A percentile compares a stretch with the other conserved stretches of the same genome.
Evolutionary conservation across 2,113 vertebrate genomes (phyloP).

Genomic region (Pleuronectes platessa): DNA sequence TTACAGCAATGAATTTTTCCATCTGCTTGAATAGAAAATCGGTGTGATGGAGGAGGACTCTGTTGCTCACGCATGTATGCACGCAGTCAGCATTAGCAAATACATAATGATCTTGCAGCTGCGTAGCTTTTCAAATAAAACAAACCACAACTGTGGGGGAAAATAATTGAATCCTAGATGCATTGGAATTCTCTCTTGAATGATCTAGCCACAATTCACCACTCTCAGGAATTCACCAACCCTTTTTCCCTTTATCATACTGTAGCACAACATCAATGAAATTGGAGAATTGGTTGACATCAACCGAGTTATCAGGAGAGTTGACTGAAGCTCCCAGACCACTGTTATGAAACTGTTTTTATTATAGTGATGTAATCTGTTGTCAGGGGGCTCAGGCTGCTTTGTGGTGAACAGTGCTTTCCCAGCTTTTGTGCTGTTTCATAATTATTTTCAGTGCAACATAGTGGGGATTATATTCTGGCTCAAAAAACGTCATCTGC

Average conservation of each 20-base stretch:
- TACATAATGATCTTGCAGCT: neutral
- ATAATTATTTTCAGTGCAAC: conserved; percentile 8
- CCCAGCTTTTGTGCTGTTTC: conserved; percentile 3
- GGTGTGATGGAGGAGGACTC: no score
- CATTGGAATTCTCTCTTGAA: neutral
- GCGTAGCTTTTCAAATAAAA: neutral
- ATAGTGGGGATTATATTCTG: neutral
- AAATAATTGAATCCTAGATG: neutral
- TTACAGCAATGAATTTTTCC: no score
- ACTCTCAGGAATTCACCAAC: neutral
- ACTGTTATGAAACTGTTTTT: neutral
- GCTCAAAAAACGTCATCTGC: neutral
- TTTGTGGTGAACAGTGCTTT: conserved; percentile 3
- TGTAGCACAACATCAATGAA: neutral
- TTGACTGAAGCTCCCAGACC: neutral
- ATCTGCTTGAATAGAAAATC: no score
- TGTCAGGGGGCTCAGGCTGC: neutral
- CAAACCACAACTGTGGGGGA: neutral
- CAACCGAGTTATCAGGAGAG: neutral
- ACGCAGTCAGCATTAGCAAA: no score
- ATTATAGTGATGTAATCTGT: neutral
- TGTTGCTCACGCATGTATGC: no score
- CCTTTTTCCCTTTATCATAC: neutral
- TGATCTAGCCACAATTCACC: neutral
- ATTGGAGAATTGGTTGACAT: neutral